phyloP scores from a whole-genome alignment of 2,888 invertebrate genomes.

The Coremacera marginata region DNA sequence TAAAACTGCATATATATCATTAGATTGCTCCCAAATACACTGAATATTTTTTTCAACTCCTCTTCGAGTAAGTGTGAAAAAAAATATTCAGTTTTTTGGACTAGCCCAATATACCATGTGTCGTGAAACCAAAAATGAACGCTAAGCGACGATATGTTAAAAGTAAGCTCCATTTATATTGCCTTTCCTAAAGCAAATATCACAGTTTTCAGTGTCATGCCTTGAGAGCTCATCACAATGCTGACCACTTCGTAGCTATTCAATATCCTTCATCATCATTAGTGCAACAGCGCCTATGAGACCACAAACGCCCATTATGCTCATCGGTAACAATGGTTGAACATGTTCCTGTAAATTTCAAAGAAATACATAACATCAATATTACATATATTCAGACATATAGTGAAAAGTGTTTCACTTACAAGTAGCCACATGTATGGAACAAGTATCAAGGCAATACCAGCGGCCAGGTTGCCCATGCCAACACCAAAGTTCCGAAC shows the following conservation, averaged over 20 bases:
- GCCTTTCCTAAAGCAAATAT: slow-evolving; percentile 1
- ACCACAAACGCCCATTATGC: slow-evolving; percentile 71
- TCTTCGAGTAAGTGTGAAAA: too few relatives aligned
- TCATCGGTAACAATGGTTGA: slow-evolving; percentile 70
- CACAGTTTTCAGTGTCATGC: slow-evolving; percentile 16
- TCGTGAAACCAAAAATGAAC: too few relatives aligned
- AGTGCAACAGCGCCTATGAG: slow-evolving; percentile 71
- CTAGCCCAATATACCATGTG: too few relatives aligned
- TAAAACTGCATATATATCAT: too few relatives aligned
- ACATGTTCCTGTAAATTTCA: slow-evolving; percentile 65
- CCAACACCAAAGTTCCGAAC: slow-evolving; percentile 80
- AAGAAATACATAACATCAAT: not conserved
- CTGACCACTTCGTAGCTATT: slow-evolving; percentile 33
- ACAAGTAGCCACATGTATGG: slow-evolving; percentile 85
- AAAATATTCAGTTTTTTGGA: too few relatives aligned
- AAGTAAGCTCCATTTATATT: too few relatives aligned
- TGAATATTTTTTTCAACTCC: too few relatives aligned
- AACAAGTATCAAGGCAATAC: slow-evolving; percentile 81
- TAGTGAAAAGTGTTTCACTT: slow-evolving; percentile 62
- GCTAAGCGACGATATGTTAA: too few relatives aligned
- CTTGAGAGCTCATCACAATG: not conserved
- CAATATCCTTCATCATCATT: slow-evolving; percentile 70
- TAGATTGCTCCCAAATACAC: too few relatives aligned
- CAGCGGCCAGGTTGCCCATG: slow-evolving; percentile 81
- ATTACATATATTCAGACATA: slow-evolving; percentile 30